These are phyloP conservation scores for Himalopsyche tibetana DNA, from an alignment of 2,888 invertebrate genomes.

Conservation along the genomic window DNA sequence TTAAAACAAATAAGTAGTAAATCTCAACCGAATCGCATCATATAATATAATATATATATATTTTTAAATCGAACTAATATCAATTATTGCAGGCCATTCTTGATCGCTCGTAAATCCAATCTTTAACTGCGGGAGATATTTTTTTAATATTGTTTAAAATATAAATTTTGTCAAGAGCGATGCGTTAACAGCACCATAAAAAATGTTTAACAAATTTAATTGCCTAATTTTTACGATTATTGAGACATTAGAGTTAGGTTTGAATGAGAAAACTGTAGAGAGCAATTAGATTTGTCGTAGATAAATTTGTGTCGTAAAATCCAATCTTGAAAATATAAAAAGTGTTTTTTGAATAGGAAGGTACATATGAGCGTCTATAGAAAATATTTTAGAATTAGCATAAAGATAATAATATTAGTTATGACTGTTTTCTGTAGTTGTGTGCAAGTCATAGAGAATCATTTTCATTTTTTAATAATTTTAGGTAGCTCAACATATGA, in stretches of 20 bases:
- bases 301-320: slow-evolving; percentile 6
- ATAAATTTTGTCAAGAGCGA: slow-evolving; percentile 14
- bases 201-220: slow-evolving; percentile 61
- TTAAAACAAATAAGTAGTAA: slow-evolving; percentile 23
- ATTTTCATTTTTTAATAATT: too few relatives aligned
- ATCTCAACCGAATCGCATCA: not conserved
- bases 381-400: not conserved
- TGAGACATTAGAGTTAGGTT: slow-evolving; percentile 62
- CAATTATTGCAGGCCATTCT: slow-evolving; percentile 14
- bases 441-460: too few relatives aligned
- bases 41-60: not conserved
- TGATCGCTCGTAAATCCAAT: slow-evolving; percentile 20
- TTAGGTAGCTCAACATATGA: too few relatives aligned
- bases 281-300: slow-evolving; percentile 34
- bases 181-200: slow-evolving; percentile 53
- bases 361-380: not conserved
- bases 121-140: not conserved
- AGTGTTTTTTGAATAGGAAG: not conserved
- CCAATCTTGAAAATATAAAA: not conserved
- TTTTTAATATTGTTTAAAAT: slow-evolving; percentile 10
- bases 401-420: not conserved
- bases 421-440: too few relatives aligned
- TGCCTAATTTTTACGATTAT: slow-evolving; percentile 62
- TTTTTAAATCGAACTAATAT: slow-evolving; percentile 6
- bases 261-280: slow-evolving; percentile 54